A percentile compares a stretch with the other conserved stretches of the same genome.
Conservation (phyloP, 2,797 vertebrate genomes). For the Crocodylus rhombifer region DNA sequence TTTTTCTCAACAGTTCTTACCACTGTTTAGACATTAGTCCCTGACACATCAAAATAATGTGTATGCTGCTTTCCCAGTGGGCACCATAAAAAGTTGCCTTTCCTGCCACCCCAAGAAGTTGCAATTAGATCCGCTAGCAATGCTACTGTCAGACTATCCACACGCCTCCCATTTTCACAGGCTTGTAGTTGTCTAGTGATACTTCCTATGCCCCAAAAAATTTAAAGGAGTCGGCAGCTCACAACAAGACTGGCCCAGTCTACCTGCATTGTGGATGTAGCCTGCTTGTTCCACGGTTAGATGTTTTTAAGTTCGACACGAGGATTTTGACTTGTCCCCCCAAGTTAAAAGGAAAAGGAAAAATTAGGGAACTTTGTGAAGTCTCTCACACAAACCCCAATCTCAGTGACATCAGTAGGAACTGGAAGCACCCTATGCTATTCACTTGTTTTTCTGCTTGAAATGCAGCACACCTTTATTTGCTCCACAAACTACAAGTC, state of each 20-base stretch:
- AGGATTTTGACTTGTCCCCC: neutral
- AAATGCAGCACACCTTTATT: neutral
- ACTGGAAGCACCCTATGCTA: neutral
- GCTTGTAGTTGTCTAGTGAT: neutral
- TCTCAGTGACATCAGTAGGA: neutral
- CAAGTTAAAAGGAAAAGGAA: neutral
- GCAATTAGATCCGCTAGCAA: neutral
- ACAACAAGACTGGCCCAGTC: neutral
- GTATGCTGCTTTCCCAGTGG: neutral
- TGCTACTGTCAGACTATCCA: fast-evolving
- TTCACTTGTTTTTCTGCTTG: neutral
- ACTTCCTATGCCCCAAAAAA: neutral
- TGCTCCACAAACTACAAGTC: neutral
- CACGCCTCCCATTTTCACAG: neutral
- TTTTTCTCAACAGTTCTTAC: too few species aligned
- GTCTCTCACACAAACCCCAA: neutral
- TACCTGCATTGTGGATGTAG: neutral
- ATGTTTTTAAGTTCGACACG: neutral
- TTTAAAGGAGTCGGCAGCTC: neutral
- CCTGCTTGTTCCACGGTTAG: neutral
- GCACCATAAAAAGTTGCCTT: neutral
- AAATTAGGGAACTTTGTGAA: neutral
- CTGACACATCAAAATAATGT: neutral
- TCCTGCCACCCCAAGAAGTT: neutral
- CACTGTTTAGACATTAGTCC: neutral